A percentile compares a stretch with the other conserved stretches of the same genome.
These are phyloP conservation scores for Sinhomidia bicolor DNA, from an alignment of 2,888 invertebrate species.

Conservation along the genomic window DNA sequence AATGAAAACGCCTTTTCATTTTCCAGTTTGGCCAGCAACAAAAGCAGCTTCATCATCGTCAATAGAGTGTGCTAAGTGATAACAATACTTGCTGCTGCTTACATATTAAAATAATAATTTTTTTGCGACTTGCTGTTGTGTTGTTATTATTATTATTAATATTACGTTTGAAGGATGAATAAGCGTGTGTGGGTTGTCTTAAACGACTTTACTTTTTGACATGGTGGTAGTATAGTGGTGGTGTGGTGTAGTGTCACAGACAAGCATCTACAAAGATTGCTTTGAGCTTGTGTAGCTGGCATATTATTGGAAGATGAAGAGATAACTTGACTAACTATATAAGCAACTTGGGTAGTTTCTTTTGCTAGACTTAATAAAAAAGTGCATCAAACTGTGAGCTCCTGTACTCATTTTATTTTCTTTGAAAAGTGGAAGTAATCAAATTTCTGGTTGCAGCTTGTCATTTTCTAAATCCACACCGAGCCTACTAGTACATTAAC, in stretches of 20 bases:
- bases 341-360: too few species aligned
- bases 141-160: too few species aligned
- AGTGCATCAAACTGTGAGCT: slow-evolving; percentile 42
- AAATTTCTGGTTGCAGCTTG: slow-evolving; percentile 51
- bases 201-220: not conserved
- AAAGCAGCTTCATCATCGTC: not conserved
- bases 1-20: not conserved
- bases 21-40: not conserved
- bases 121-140: not conserved
- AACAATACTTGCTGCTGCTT: too few species aligned
- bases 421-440: slow-evolving; percentile 54
- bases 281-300: not conserved
- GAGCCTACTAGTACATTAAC: too few species aligned
- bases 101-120: slow-evolving; percentile 27
- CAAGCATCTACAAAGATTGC: slow-evolving; percentile 1
- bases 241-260: too few species aligned
- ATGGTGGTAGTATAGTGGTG: too few species aligned
- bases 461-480: too few species aligned
- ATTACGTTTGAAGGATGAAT: not conserved
- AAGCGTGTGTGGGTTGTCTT: not conserved
- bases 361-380: too few species aligned
- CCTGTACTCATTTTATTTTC: slow-evolving; percentile 10
- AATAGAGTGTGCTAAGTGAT: not conserved
- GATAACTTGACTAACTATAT: slow-evolving; percentile 3
- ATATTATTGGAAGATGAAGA: slow-evolving; percentile 13